Evolutionary conservation across 2,888 invertebrate genomes (phyloP), one percentile per base, ranked within the genome.

Genomic region (Tetragonula carbonaria): DNA sequence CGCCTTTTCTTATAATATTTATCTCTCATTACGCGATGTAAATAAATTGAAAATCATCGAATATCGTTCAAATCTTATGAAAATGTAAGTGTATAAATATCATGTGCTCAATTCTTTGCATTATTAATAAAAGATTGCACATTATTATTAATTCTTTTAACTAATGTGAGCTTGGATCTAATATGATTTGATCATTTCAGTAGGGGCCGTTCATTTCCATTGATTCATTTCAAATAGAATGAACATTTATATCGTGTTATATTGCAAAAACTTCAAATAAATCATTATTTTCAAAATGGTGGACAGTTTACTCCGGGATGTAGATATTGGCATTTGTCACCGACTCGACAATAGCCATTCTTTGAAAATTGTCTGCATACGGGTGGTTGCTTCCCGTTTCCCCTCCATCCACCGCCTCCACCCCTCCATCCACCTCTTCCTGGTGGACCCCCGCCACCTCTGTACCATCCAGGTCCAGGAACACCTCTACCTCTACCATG

Each of bases 261-360:
- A 72, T 55, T 33, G 74, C 53, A 23, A 57, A 79, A 85, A 74
- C 77, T 28, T 65, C 62, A 51, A 66, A 68, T 66, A 68, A 78
- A 63, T 53, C 51, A 65, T 75, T 66, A 67, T 3, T 45, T 73
- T 88, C 91, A 94, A 89, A 94, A 94, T 51, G 94, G 95, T 51
- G 96, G 96, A 90, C 96, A 96, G 94, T 96, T 96, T 33, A 96
- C 95, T 85, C 96, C 96, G 4, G 97, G 97, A 95, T 98, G 98
- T 89, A 98, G 95, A 94, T 97, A 98, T 76, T 97, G 96, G 95
- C 98, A 98, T 90, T 97, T 97, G 90, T 97, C 97, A 78, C 97
- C 97, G 93, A 97, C 96, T 74, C 97, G 95, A 95, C 98, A 98
- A 84, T 96, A 97, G 0, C 98, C 98, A 90, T 96, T 96, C 91